Base-by-base conservation (phyloP, 2,888 invertebrate species). In the Cheilosia vernalis region DNA sequence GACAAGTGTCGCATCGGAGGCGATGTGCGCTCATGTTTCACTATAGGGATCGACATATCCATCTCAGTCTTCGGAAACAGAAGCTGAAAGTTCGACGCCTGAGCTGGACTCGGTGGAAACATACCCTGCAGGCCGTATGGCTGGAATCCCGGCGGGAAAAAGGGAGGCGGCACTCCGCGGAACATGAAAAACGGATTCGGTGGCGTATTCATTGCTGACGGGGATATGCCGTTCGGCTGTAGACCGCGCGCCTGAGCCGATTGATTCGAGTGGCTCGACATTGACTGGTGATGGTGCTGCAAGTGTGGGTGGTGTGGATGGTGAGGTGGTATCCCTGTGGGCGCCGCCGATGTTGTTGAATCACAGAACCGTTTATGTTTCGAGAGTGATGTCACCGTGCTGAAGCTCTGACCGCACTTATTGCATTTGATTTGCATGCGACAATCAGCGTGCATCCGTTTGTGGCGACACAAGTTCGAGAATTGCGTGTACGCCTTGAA, bases 401-500 rank as follows among this genome's bases (percentile, higher is more conserved):
- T 96, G 93, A 99, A 99, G 40, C 96, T 96, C 90, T 98, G 97
- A 30, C 96, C 96, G 91, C 99, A 99, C 94, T 98, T 98, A 89
- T 94, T 95, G 93, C 99, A 99, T 93, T 98, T 98, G 90, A 97
- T 97, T 90, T 97, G 96, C 92, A 96, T 96, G 89, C 98, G 96
- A 92, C 99, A 99, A 91, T 97, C 97, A 70, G 96, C 96, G 94
- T 99, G 99, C 98, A 99, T 99, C 77, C 99, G 97, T 91, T 98
- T 98, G 93, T 99, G 99, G n/a, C 99, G 96, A 91, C 99, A 99
- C 90, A 99, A 94, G 92, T 99, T 99, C 47, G 99, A 99, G 93
- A 99, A 99, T 93, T 99, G 99, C 3, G 99, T 99, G 93, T 99
- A 99, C 10, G 98, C 96, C 95, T 99, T 99, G 91, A 96, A 96